phyloP scores from a whole-genome alignment of 2,888 invertebrate genomes.

The Caenorhabditis sp. region DNA sequence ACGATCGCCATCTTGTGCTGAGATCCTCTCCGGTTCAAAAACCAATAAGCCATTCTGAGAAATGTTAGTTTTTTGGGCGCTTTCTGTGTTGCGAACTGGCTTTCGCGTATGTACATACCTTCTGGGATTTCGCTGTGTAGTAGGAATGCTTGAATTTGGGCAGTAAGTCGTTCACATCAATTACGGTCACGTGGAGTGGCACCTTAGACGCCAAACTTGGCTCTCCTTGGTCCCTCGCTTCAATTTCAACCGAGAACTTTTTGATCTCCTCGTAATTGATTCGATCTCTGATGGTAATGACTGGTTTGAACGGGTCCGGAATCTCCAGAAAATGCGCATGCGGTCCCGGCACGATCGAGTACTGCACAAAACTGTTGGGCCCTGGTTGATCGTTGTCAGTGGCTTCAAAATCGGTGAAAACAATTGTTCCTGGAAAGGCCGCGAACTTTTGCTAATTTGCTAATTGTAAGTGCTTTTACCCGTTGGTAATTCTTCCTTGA shows the following conservation, averaged over 20 bases:
- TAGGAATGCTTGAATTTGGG: slow-evolving; percentile 70
- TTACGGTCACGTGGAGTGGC: slow-evolving; percentile 69
- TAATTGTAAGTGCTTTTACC: slow-evolving; percentile 46
- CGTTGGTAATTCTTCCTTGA: slow-evolving; percentile 76
- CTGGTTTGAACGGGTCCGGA: slow-evolving; percentile 71
- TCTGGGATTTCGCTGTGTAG: slow-evolving; percentile 70
- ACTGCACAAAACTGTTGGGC: slow-evolving; percentile 76
- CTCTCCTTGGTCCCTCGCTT: slow-evolving; percentile 72
- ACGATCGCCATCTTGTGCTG: slow-evolving; percentile 73
- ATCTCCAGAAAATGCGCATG: slow-evolving; percentile 69
- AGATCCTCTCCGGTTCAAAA: slow-evolving; percentile 69
- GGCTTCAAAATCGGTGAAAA: slow-evolving; percentile 75
- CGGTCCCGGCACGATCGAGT: slow-evolving; percentile 68
- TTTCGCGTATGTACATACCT: too few species aligned
- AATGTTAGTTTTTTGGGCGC: background rate
- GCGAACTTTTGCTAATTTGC: background rate
- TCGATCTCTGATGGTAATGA: slow-evolving; percentile 69
- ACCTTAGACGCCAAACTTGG: slow-evolving; percentile 64
- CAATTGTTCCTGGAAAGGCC: slow-evolving; percentile 69
- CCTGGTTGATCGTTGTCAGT: slow-evolving; percentile 76
- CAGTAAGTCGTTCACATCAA: slow-evolving; percentile 74
- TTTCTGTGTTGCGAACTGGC: too few species aligned
- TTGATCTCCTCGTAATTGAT: slow-evolving; percentile 75
- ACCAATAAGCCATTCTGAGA: slow-evolving; percentile 65
- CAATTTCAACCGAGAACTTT: slow-evolving; percentile 71